These are phyloP conservation scores for Hylyphantes graminicola DNA, from an alignment of 1,140 invertebrate genomes.

Conservation along the genomic window DNA sequence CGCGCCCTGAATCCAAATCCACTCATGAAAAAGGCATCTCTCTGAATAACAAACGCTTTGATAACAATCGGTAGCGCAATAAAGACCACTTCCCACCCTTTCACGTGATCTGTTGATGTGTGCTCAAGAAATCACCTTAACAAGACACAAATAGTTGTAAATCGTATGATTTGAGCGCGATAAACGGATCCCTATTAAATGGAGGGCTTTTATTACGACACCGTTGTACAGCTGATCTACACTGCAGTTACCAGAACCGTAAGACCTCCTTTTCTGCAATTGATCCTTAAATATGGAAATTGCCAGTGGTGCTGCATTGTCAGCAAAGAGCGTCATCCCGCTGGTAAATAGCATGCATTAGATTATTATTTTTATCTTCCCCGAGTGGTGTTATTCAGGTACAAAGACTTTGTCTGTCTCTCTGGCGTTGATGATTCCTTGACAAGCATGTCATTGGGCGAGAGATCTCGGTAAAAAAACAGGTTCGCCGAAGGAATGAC, in stretches of 20 bases:
- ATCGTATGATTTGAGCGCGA: too few relatives aligned
- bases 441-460: slow-evolving; percentile 50
- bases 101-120: too few relatives aligned
- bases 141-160: too few relatives aligned
- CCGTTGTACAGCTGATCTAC: not conserved
- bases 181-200: not conserved
- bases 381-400: not conserved
- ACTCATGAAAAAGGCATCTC: too few relatives aligned
- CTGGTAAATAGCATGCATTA: slow-evolving; percentile 41
- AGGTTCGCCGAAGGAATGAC: slow-evolving; percentile 55
- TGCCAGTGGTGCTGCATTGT: slow-evolving; percentile 17
- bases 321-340: slow-evolving; percentile 24
- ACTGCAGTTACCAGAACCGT: slow-evolving; percentile 2
- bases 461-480: slow-evolving; percentile 46
- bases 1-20: too few relatives aligned
- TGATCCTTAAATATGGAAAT: slow-evolving; percentile 38
- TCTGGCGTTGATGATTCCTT: slow-evolving; percentile 48
- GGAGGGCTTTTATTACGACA: slow-evolving; percentile 31
- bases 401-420: not conserved
- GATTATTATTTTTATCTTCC: not conserved
- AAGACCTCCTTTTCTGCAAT: slow-evolving; percentile 36
- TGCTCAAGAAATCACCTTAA: too few relatives aligned
- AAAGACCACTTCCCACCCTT: too few relatives aligned
- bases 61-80: too few relatives aligned
- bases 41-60: too few relatives aligned